These are phyloP conservation scores for Blastomussa wellsi DNA, from an alignment of 92 coral and sea anemone species.

Conservation along the genomic window DNA sequence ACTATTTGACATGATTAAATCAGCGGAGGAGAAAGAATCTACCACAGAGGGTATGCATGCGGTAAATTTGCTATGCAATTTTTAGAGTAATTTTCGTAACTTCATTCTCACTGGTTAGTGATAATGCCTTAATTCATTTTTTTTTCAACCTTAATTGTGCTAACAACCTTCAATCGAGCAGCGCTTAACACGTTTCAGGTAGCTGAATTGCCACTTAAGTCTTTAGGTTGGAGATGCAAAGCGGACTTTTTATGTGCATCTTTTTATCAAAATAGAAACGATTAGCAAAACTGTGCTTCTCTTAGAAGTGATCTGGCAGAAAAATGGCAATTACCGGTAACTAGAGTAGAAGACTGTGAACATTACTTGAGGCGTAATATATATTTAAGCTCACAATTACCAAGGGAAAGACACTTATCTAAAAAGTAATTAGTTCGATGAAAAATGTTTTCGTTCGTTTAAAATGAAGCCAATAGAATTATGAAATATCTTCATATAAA, in stretches of 20 bases:
- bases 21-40: neutral
- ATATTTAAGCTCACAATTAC: neutral
- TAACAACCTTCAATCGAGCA: neutral
- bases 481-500: no score
- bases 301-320: neutral
- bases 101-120: neutral
- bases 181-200: neutral
- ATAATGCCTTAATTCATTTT: neutral
- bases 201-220: neutral
- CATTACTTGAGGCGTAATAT: neutral
- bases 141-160: neutral
- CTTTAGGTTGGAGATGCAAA: neutral
- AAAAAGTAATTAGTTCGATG: neutral
- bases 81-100: neutral
- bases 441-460: neutral
- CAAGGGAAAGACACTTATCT: neutral
- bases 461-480: neutral
- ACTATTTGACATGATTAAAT: conserved; percentile 6
- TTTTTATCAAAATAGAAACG: neutral
- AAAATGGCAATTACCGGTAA: neutral
- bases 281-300: neutral
- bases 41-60: conserved; percentile 14
- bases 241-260: neutral
- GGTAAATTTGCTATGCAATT: neutral
- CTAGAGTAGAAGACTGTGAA: no score